These are phyloP conservation scores for Schlechtendalia chinensis DNA, from an alignment of 1,140 invertebrate species.

Conservation along the genomic window DNA sequence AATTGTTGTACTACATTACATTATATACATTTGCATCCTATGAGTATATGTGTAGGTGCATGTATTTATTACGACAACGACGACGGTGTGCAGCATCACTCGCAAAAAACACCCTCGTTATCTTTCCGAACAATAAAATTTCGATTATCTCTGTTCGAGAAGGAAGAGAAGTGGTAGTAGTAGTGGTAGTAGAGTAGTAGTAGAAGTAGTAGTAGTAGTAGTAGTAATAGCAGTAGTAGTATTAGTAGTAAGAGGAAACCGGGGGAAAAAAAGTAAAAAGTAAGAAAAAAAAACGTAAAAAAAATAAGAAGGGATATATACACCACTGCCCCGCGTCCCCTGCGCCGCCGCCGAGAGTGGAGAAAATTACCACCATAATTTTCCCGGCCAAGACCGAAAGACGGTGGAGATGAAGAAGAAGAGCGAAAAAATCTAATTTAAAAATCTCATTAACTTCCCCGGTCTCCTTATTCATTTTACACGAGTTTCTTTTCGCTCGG, in stretches of 20 bases:
- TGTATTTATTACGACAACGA: too few relatives aligned
- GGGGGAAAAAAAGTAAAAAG: neutral
- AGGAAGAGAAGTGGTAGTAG: neutral
- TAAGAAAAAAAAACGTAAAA: constrained; percentile 21
- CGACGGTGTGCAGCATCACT: neutral
- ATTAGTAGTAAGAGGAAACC: neutral
- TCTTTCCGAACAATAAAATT: constrained; percentile 50
- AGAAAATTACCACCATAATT: constrained; percentile 49
- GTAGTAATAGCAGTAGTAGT: neutral
- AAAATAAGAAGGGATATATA: constrained; percentile 9
- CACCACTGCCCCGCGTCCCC: neutral
- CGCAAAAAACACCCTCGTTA: constrained; percentile 45
- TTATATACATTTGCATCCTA: neutral
- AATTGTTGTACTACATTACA: neutral
- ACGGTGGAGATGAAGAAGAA: neutral
- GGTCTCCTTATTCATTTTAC: constrained; percentile 42
- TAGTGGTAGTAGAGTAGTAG: neutral
- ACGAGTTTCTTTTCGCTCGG: constrained; percentile 14
- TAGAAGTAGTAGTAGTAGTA: neutral
- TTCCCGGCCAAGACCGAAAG: constrained; percentile 22
- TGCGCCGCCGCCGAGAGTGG: neutral
- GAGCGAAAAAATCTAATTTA: constrained; percentile 46
- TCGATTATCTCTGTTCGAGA: constrained; percentile 44
- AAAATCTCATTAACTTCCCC: constrained; percentile 49
- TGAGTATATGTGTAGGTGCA: neutral